Evolutionary conservation across 92 coral and sea anemone species (phyloP).

Genomic region (Zoanthus sociatus): DNA sequence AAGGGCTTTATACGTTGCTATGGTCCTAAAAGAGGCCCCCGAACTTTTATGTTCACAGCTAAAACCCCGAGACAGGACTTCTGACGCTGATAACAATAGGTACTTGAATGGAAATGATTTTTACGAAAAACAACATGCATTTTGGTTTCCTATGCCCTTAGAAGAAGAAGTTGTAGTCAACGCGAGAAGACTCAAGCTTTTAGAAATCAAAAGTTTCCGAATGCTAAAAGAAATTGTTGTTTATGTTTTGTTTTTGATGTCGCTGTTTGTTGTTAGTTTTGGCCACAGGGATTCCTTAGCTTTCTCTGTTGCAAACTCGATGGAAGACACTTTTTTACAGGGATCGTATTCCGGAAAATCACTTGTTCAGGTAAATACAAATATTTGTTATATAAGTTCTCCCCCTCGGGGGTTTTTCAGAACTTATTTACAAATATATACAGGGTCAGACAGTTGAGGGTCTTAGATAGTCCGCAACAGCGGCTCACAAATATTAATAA

Average conservation of each 20-base stretch:
- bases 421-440: too few relatives aligned
- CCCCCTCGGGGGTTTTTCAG: too few relatives aligned
- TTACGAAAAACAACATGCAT: background rate
- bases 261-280: conserved; percentile 80
- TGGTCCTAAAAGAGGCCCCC: conserved; percentile 74
- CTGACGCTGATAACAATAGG: conserved; percentile 9
- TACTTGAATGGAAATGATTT: background rate
- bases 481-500: too few relatives aligned
- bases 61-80: conserved; percentile 7
- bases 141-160: conserved; percentile 16
- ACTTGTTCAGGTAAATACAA: conserved; percentile 74
- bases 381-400: too few relatives aligned
- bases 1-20: conserved; percentile 73
- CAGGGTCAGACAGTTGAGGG: too few relatives aligned
- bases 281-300: conserved; percentile 93
- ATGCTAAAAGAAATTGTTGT: conserved; percentile 78
- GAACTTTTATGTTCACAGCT: conserved; percentile 52
- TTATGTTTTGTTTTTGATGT: conserved; percentile 77
- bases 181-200: conserved; percentile 69
- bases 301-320: conserved; percentile 67
- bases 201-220: conserved; percentile 79
- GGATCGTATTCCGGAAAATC: conserved; percentile 77
- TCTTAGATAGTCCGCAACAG: too few relatives aligned
- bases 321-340: conserved; percentile 74
- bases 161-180: conserved; percentile 59